Base-by-base conservation (phyloP, 2,113 vertebrate genomes). In the Leucopsar rothschildi region DNA sequence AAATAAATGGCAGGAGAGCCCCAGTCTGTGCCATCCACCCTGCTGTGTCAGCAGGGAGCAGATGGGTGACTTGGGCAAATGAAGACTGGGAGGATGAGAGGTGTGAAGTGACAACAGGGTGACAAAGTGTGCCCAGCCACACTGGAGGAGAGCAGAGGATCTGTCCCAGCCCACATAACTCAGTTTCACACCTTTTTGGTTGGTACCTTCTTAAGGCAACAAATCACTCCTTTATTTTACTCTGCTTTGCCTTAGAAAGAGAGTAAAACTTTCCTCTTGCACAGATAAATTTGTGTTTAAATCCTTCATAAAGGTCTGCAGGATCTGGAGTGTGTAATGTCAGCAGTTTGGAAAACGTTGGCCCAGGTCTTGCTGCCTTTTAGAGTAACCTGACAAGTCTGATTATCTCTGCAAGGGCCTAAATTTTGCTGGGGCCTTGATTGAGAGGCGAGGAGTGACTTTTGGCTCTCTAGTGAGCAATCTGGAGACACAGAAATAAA, bases 401-500 rank as follows among this genome's bases (percentile, higher is more conserved):
- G 78, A 82, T 89, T 68, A 72, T 56, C 45, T 52, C 52, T 76
- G 61, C 89, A 69, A 57, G 39, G 29, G 63, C 82, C 87, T 89
- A 55, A 72, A 40, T 90, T 92, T 85, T 78, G 69, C 53, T 49
- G 10, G 37, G 91, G 50, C 77, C 89, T 91, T 94, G 83, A 86
- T 6, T 75, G 92, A 95, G 91, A 93, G 49, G 77, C 6, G 64
- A 42, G 72, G 72, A 78, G 49, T 75, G 91, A 76, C 84, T 93
- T 86, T 72, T 90, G 91, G 77, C 89, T 93, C 86, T 91, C 78
- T 15, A 23, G 94, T 59, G 66, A 88, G 89, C 70, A 66, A 87
- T 82, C 82, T 77, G 84, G 82, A 95, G 71, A 66, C 37, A 39
- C 39, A 83, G 82, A 81, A 88, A 83, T 60, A 35, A 78, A 81